phyloP scores from a whole-genome alignment of 2,113 vertebrate species.

The Mesocricetus auratus region DNA sequence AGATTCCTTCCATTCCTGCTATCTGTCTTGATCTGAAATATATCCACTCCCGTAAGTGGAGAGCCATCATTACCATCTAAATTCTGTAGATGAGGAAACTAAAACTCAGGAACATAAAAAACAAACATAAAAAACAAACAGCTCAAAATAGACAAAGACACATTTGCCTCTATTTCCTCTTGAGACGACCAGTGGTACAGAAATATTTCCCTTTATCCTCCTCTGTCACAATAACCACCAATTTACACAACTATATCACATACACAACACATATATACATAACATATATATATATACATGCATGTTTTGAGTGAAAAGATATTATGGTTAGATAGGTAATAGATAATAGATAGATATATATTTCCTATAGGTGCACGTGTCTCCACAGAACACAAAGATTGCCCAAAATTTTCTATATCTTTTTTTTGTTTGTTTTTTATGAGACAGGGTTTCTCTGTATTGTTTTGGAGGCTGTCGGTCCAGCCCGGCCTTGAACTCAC shows the following conservation, averaged over 20 bases:
- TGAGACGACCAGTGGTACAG: background rate
- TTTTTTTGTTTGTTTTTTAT: too few species aligned
- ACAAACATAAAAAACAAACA: background rate
- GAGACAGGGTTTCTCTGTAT: too few species aligned
- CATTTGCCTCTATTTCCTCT: background rate
- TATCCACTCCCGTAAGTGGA: background rate
- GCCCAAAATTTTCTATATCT: constrained; percentile 12
- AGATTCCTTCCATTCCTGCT: background rate
- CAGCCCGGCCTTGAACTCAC: too few species aligned
- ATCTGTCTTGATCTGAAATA: background rate
- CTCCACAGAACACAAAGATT: background rate
- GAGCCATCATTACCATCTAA: background rate
- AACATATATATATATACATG: too few species aligned
- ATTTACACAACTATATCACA: background rate
- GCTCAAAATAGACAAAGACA: background rate
- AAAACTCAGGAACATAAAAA: background rate
- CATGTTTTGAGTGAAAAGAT: background rate
- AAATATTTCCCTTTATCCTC: background rate
- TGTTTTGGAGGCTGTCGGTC: too few species aligned
- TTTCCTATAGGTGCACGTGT: background rate
- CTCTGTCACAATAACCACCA: background rate
- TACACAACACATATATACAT: background rate
- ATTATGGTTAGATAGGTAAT: background rate
- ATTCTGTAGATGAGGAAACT: background rate
- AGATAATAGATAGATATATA: background rate